Conservation (phyloP, 2,888 invertebrate genomes). For the Ectemnius cavifrons region DNA sequence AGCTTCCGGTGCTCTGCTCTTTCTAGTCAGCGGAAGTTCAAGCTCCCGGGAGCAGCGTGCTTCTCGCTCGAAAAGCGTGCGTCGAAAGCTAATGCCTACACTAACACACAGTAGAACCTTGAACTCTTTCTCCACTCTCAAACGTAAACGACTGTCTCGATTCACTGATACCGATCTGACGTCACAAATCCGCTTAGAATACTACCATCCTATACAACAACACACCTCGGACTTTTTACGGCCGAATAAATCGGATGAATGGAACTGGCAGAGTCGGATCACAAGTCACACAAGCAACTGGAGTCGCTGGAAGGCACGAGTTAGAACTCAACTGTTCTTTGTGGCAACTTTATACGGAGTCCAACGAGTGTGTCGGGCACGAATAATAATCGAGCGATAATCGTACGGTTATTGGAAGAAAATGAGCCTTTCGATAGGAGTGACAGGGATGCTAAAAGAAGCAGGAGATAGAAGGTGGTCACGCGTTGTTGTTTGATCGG, state of each 20-base stretch:
- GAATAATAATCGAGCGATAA: no score
- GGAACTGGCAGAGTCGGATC: neutral
- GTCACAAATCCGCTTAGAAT: no score
- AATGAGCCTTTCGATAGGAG: neutral
- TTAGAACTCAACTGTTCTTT: neutral
- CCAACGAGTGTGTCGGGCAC: no score
- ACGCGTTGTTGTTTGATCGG: constrained; percentile 61
- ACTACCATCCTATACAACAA: no score
- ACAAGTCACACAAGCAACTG: neutral
- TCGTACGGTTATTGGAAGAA: neutral
- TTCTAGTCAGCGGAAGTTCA: neutral
- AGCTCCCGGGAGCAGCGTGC: neutral
- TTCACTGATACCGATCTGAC: no score
- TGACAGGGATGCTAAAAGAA: neutral
- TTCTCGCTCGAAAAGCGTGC: neutral
- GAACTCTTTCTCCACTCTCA: no score
- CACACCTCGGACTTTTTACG: neutral
- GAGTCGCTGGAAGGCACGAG: neutral
- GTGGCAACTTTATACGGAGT: neutral
- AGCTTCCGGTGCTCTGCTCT: neutral
- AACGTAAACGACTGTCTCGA: no score
- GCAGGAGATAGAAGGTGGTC: constrained; percentile 15
- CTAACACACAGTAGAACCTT: neutral
- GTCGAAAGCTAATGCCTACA: neutral
- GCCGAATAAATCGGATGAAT: neutral